Conservation (phyloP, 2,888 invertebrate species). For the Boloria euphrosyne region DNA sequence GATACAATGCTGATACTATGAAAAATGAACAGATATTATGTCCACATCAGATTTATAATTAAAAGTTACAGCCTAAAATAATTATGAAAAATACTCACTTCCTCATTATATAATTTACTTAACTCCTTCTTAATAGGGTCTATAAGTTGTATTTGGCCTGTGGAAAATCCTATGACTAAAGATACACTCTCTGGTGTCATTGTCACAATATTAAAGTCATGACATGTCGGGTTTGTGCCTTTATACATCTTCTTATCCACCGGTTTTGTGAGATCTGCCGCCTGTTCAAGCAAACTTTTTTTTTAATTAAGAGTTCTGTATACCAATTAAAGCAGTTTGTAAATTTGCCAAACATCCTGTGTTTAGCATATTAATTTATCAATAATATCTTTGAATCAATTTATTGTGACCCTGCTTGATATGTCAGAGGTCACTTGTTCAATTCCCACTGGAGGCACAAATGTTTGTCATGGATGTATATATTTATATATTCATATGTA, state of each 20-base stretch:
- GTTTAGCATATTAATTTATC: too few species aligned
- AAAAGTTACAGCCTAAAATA: neutral
- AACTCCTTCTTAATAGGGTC: conserved; percentile 98
- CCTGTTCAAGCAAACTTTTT: conserved; percentile 78
- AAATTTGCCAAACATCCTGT: too few species aligned
- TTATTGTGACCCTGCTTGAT: too few species aligned
- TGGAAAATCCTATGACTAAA: conserved; percentile 97
- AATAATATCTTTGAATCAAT: too few species aligned
- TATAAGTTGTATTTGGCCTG: conserved; percentile 98
- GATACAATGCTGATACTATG: too few species aligned
- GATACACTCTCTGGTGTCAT: conserved; percentile 92
- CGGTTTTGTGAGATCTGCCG: conserved; percentile 97
- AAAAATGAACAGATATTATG: too few species aligned
- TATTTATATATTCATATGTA: too few species aligned
- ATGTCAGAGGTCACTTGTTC: too few species aligned
- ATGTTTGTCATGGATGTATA: too few species aligned
- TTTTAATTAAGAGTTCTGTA: neutral
- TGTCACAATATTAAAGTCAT: conserved; percentile 96
- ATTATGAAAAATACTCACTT: conserved; percentile 84
- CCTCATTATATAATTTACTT: conserved; percentile 98
- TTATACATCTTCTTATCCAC: conserved; percentile 99
- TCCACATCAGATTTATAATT: neutral
- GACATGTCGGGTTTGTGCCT: conserved; percentile 99
- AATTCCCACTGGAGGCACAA: too few species aligned
- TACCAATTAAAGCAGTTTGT: too few species aligned